Conservation (phyloP, 2,888 invertebrate genomes). For the Stegana nigrithorax region DNA sequence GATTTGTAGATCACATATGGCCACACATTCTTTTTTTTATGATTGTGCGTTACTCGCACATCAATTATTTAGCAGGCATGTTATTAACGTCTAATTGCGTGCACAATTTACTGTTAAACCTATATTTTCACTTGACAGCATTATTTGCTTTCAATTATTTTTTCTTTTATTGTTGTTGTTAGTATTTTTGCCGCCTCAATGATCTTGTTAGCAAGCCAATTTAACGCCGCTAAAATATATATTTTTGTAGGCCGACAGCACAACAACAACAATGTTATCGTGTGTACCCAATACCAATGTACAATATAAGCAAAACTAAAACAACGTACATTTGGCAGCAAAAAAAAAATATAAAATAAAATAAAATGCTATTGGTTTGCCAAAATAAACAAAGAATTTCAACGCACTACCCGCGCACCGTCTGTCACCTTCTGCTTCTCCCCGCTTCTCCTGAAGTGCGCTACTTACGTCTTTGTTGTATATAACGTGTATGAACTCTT, state of each 20-base stretch:
- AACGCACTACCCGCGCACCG: too few species aligned
- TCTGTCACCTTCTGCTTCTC: too few species aligned
- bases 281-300: neutral
- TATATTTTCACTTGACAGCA: neutral
- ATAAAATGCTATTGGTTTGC: conserved; percentile 11
- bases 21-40: too few species aligned
- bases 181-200: neutral
- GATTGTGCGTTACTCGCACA: too few species aligned
- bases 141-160: neutral
- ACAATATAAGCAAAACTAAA: too few species aligned
- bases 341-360: conserved; percentile 16
- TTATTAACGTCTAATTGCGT: too few species aligned
- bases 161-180: conserved; percentile 7
- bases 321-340: conserved; percentile 19
- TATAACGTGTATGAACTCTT: too few species aligned
- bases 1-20: too few species aligned
- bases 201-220: conserved; percentile 20
- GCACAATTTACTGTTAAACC: too few species aligned
- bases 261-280: neutral
- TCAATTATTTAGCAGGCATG: too few species aligned
- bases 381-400: conserved; percentile 28
- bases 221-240: neutral
- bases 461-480: too few species aligned
- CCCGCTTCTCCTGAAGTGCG: too few species aligned
- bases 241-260: conserved; percentile 13